Evolutionary conservation across 1,140 invertebrate species (phyloP).

Genomic region (Dolichoris vasculosae): DNA sequence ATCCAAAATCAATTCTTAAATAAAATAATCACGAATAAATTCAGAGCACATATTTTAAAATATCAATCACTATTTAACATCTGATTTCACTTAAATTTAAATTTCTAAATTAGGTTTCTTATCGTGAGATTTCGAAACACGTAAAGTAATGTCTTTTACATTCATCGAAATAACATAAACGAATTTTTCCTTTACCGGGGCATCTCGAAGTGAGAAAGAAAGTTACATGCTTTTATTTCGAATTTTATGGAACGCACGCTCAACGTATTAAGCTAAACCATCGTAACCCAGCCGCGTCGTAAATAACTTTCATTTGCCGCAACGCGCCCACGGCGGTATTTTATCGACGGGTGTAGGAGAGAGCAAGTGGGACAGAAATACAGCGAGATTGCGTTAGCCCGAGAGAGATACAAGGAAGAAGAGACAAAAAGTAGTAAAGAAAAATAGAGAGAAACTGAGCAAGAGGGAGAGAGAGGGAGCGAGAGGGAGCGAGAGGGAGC

Average conservation of each 20-base stretch:
- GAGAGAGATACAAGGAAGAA: not conserved
- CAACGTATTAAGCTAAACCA: constrained; percentile 32
- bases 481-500: not conserved
- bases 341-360: not conserved
- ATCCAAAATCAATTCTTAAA: no score
- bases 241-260: constrained; percentile 28
- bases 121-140: not conserved
- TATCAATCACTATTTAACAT: not conserved
- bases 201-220: not conserved
- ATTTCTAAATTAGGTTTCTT: not conserved
- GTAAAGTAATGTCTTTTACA: not conserved
- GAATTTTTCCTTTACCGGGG: not conserved
- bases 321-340: constrained; percentile 24
- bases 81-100: not conserved
- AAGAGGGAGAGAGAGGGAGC: not conserved
- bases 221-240: constrained; percentile 12
- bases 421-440: not conserved
- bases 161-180: not conserved
- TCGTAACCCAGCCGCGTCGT: constrained; percentile 32
- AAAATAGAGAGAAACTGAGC: not conserved
- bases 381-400: not conserved
- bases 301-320: constrained; percentile 38
- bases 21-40: no score
- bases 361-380: not conserved
- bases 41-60: no score